Conservation (phyloP, 2,888 invertebrate genomes). For the Xanthia icteritia region DNA sequence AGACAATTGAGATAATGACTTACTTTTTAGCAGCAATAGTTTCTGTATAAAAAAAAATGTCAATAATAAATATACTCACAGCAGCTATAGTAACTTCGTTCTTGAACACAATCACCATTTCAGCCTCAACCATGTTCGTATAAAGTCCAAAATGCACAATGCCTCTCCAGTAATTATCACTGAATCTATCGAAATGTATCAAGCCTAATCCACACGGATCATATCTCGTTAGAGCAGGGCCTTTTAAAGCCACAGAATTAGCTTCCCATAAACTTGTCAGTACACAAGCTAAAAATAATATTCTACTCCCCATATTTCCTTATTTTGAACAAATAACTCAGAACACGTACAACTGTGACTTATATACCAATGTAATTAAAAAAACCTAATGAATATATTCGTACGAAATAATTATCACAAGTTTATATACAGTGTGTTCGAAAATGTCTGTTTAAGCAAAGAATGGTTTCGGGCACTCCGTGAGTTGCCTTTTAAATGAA, state of each 20-base stretch:
- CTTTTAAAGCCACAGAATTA: constrained; percentile 78
- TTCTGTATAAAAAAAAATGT: neutral
- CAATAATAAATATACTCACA: constrained; percentile 72
- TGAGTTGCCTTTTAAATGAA: constrained; percentile 78
- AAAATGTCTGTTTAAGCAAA: constrained; percentile 53
- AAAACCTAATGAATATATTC: constrained; percentile 17
- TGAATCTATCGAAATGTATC: constrained; percentile 81
- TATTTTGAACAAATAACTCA: constrained; percentile 5
- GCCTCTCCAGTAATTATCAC: constrained; percentile 77
- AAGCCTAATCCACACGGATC: constrained; percentile 84
- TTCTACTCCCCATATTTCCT: constrained; percentile 37
- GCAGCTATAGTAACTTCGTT: constrained; percentile 74
- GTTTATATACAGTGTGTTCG: constrained; percentile 71
- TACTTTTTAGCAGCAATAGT: rapidly evolving
- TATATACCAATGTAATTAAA: constrained; percentile 22
- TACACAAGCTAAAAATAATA: constrained; percentile 52
- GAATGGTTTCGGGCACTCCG: constrained; percentile 57
- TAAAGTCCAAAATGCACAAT: constrained; percentile 80
- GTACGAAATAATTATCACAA: constrained; percentile 45
- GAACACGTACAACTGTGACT: constrained; percentile 1
- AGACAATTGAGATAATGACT: neutral
- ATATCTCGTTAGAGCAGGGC: constrained; percentile 80
- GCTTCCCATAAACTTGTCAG: constrained; percentile 65
- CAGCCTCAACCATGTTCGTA: constrained; percentile 69
- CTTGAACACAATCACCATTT: constrained; percentile 78